A percentile compares a stretch with the other conserved stretches of the same genome.
Evolutionary conservation across 2,888 invertebrate genomes (phyloP).

Genomic region (Ochropleura leucogaster): DNA sequence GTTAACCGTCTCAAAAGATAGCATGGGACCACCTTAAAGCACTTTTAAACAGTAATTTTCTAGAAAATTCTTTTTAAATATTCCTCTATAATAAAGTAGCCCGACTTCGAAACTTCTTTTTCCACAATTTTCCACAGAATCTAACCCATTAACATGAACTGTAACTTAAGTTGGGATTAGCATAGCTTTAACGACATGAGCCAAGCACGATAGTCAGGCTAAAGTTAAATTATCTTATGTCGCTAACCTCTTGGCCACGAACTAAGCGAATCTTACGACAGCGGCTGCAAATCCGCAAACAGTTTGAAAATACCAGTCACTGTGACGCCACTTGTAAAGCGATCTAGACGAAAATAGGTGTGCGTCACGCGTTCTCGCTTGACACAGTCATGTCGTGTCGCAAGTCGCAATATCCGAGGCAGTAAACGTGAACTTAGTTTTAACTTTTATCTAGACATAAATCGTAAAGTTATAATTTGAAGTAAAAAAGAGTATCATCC

Average conservation of each 20-base stretch:
- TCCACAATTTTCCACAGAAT: slow-evolving; percentile 50
- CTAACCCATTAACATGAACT: slow-evolving; percentile 60
- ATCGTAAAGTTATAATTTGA: neutral
- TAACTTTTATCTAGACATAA: neutral
- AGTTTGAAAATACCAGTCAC: neutral
- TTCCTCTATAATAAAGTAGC: slow-evolving; percentile 42
- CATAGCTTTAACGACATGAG: slow-evolving; percentile 51
- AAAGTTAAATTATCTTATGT: slow-evolving; percentile 59
- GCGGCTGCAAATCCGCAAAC: neutral
- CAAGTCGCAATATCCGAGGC: neutral
- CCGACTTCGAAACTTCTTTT: slow-evolving; percentile 51
- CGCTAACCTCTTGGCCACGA: neutral
- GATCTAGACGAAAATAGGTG: neutral
- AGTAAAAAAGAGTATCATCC: neutral
- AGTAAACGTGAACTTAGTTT: neutral
- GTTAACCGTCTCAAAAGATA: slow-evolving; percentile 22
- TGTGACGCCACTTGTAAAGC: neutral
- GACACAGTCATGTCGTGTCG: neutral
- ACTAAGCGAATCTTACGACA: neutral
- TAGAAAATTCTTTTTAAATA: slow-evolving; percentile 37
- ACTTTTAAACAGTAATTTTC: slow-evolving; percentile 34
- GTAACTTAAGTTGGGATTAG: slow-evolving; percentile 61
- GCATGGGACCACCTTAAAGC: neutral
- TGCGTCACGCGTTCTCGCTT: neutral
- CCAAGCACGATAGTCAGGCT: slow-evolving; percentile 24